Evolutionary conservation across 1,140 invertebrate genomes (phyloP), one percentile per base, ranked within the genome.

Genomic region (Melipona quadrifasciata): DNA sequence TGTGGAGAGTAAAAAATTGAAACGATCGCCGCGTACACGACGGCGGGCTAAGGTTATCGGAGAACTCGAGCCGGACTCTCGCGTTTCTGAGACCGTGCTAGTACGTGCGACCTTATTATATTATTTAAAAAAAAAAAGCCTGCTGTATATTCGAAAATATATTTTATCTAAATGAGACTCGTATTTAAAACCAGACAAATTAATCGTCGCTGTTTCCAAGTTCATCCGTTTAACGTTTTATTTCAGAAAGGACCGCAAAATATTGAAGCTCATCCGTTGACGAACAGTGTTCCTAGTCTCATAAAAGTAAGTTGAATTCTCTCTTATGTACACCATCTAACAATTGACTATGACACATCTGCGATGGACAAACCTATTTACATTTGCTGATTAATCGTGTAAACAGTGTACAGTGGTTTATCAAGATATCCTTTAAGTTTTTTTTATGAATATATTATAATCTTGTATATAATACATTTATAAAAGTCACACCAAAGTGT

Each of bases 241-340:
- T 73, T 95, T 93, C 92, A 95, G 95, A 95, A 94, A 88, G 93
- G 93, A 71, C 93, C 95, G 55, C 93, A 94, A 73, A 94, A 95
- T 92, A 84, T 94, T 61, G 94, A 93, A 85, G 92, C 93, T 72
- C 94, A 95, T 88, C 92, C 94, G 84, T 89, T 95, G 76, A 93
- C 93, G 55, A 93, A 92, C 27, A 91, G 89, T 82, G 87, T 91
- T 78, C 91, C 93, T 53, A 91, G 84, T 85, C 86, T 92, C 61
- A 87, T 95, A 70, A 95, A 94, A 91, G 95, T 95, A 92, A 91
- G 92, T 90, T 51, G 3, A 70, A 11, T 84, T 58, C 83, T 55
- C 31, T 77, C 65, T n/a, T 70, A 72, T 67, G 6, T 47, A 47
- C 39, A 10, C 39, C 57, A 61, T 86, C 80, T 47, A 47, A 17